Evolutionary conservation across 2,888 invertebrate species (phyloP), one percentile per base, ranked within the genome.

Genomic region (Metellina segmentata): DNA sequence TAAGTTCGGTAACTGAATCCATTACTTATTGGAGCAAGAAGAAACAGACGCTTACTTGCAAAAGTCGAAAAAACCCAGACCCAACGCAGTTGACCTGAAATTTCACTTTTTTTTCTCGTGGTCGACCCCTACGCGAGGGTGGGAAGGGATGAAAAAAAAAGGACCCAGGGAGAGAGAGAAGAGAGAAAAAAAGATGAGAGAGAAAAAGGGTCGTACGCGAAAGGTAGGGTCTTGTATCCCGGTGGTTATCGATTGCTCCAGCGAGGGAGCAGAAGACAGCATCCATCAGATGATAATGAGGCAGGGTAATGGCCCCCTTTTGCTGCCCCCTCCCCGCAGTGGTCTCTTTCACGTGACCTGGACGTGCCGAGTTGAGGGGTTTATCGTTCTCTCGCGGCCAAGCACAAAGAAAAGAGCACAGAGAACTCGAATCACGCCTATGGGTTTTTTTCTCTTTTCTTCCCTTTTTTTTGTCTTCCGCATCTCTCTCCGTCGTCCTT

Each of bases 241-340:
- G 49, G 91, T 79, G 91, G 91, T 91, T 91, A 91, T 91, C 91
- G 91, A 92, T 92, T 85, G 72, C 91, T 81, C 83, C 81, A 74
- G 78, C 87, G 79, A 83, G 88, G 74, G 85, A 92, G 85, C 88
- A 85, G 88, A 81, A 92, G 88, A 85, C 83, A 85, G 91, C 91
- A 92, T 88, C 88, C 91, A 91, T 91, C 91, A 91, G 91, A 88
- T 88, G 91, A 89, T 92, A 92, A 92, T 92, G 91, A 91, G 91
- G 91, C 91, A 91, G 88, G 91, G 91, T 91, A 91, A 91, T 91
- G 91, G 88, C 91, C 88, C 88, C 88, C 85, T 77, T 75, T 70
- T 49, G 16, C 81, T 53, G 75, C 75, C 83, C 69, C 79, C 88
- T 52, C 85, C 79, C 87, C 78, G 48, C 85, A 85, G 85, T 85